These are phyloP conservation scores for Chydorus sphaericus DNA, from an alignment of 2,888 invertebrate genomes.

Conservation along the genomic window DNA sequence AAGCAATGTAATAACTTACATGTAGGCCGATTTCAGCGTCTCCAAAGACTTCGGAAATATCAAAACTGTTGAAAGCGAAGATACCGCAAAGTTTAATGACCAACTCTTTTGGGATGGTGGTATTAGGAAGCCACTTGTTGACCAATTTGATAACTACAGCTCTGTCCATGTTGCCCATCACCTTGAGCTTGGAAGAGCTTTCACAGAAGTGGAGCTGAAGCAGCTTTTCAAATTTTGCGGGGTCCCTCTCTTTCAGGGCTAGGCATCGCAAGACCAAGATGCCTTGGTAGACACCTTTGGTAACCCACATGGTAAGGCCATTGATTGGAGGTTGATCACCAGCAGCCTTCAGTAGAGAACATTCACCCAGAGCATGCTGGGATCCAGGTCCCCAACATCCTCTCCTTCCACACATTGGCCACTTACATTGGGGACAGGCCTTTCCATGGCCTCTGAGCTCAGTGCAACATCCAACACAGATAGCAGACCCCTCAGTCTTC, in stretches of 20 bases:
- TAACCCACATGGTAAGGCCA: not conserved
- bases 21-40: too few relatives aligned
- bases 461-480: constrained; percentile 34
- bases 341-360: constrained; percentile 44
- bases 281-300: constrained; percentile 48
- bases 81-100: constrained; percentile 63
- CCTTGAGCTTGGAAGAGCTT: constrained; percentile 40
- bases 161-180: too few relatives aligned
- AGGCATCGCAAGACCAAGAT: constrained; percentile 55
- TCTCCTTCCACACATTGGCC: constrained; percentile 58
- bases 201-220: too few relatives aligned
- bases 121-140: constrained; percentile 24
- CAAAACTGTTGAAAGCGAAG: too few relatives aligned
- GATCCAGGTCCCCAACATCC: constrained; percentile 41
- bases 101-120: constrained; percentile 26
- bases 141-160: constrained; percentile 63
- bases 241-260: constrained; percentile 45
- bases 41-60: too few relatives aligned
- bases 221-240: constrained; percentile 48
- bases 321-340: constrained; percentile 23
- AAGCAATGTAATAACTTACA: too few relatives aligned
- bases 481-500: constrained; percentile 28
- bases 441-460: constrained; percentile 37
- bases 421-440: constrained; percentile 52
- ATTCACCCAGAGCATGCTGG: constrained; percentile 49